A percentile compares a stretch with the other conserved stretches of the same genome.
Evolutionary conservation across 2,888 invertebrate genomes (phyloP).

Genomic region (Nematopogon swammerdamellus): DNA sequence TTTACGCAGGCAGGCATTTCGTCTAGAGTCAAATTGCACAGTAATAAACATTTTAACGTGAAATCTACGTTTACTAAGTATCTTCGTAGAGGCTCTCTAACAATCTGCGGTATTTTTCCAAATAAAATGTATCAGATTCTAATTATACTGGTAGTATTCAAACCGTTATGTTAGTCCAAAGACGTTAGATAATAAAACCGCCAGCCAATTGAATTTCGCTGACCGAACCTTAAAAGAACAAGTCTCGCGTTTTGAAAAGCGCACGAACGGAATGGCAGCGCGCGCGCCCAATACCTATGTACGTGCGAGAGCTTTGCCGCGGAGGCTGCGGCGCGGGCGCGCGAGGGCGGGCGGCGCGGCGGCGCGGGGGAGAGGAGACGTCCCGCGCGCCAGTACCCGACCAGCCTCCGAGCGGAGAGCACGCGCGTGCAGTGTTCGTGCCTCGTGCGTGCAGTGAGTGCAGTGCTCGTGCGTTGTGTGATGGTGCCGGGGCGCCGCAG

Average conservation of each 20-base stretch:
- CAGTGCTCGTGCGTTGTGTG: background rate
- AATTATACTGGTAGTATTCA: too few relatives aligned
- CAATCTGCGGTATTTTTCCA: too few relatives aligned
- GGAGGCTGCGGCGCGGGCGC: constrained; percentile 7
- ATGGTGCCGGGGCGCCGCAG: constrained; percentile 42
- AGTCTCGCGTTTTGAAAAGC: background rate
- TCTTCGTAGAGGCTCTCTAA: too few relatives aligned
- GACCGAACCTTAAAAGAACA: too few relatives aligned
- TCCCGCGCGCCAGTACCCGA: constrained; percentile 16
- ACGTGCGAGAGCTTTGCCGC: constrained; percentile 3
- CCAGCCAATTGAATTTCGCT: too few relatives aligned
- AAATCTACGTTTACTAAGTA: too few relatives aligned
- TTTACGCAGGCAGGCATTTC: too few relatives aligned
- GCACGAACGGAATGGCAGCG: background rate
- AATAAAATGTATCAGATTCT: too few relatives aligned
- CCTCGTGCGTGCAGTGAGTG: background rate
- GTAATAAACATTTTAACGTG: too few relatives aligned
- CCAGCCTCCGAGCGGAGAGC: constrained; percentile 9
- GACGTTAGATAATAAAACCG: too few relatives aligned
- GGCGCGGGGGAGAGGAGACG: constrained; percentile 22
- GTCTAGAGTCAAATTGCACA: too few relatives aligned
- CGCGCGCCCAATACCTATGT: background rate
- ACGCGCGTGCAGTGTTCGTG: constrained; percentile 8
- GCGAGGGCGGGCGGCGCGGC: constrained; percentile 14
- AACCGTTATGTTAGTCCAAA: too few relatives aligned